A percentile compares a stretch with the other conserved stretches of the same genome.
These are phyloP conservation scores for Huso huso DNA, from an alignment of 2,797 vertebrate species.

Conservation along the genomic window DNA sequence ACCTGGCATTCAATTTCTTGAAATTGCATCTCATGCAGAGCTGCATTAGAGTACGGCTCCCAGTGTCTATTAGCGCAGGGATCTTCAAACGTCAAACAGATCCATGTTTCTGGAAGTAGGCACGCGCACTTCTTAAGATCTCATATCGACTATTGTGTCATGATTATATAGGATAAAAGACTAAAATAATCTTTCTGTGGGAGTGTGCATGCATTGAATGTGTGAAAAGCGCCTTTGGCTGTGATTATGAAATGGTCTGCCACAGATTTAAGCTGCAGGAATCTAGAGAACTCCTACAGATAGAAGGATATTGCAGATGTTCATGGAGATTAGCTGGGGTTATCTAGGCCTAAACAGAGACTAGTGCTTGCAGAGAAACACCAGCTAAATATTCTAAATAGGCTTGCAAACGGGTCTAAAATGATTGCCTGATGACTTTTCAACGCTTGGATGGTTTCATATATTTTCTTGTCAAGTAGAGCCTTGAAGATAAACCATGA, in stretches of 20 bases:
- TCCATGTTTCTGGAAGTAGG: conserved; percentile 2
- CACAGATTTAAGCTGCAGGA: conserved; percentile 74
- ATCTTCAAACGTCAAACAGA: neutral
- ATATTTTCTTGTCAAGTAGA: conserved; percentile 48
- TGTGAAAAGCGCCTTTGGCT: conserved; percentile 57
- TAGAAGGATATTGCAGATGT: conserved; percentile 56
- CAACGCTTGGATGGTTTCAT: too few species aligned
- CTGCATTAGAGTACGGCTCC: too few species aligned
- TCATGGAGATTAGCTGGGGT: conserved; percentile 72
- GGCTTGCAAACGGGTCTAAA: conserved; percentile 45
- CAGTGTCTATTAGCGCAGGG: neutral
- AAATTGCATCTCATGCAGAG: too few species aligned
- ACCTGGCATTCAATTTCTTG: too few species aligned
- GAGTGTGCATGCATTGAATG: conserved; percentile 67
- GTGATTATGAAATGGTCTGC: conserved; percentile 79
- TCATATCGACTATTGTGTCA: conserved; percentile 47
- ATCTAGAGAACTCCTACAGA: conserved; percentile 70
- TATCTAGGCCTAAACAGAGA: conserved; percentile 62
- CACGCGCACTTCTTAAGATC: neutral
- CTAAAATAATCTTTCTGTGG: conserved; percentile 66
- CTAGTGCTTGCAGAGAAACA: conserved; percentile 34
- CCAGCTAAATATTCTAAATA: conserved; percentile 50
- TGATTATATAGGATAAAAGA: conserved; percentile 68
- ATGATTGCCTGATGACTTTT: neutral
- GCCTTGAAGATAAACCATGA: conserved; percentile 61